These are phyloP conservation scores for Cyrtonyx montezumae DNA, from an alignment of 2,113 vertebrate species.

Conservation along the genomic window DNA sequence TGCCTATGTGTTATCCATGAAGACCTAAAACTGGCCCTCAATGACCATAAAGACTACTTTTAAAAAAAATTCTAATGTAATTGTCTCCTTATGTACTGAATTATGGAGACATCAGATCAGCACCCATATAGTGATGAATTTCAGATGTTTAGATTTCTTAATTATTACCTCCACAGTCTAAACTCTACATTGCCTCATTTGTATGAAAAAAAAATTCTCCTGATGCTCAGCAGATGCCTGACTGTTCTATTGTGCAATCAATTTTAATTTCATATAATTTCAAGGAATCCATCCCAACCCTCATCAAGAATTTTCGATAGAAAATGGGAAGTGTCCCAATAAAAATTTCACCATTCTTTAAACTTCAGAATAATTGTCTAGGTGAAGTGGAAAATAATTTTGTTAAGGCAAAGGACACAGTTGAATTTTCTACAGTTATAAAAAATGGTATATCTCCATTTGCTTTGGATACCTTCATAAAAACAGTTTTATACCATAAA, in stretches of 20 bases:
- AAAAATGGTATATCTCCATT: background rate
- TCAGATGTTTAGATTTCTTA: conserved; percentile 60
- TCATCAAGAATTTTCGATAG: background rate
- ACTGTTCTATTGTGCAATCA: conserved; percentile 52
- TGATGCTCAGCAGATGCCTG: conserved; percentile 29
- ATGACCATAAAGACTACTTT: background rate
- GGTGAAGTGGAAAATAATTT: background rate
- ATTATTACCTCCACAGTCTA: conserved; percentile 24
- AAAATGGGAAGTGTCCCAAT: background rate
- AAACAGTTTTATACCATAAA: background rate
- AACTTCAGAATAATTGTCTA: background rate
- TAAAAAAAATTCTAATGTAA: conserved; percentile 43
- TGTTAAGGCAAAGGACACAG: background rate
- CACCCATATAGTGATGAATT: conserved; percentile 36
- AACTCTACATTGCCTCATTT: conserved; percentile 37
- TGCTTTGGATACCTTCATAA: background rate
- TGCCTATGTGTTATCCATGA: conserved; percentile 27
- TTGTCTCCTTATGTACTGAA: conserved; percentile 30
- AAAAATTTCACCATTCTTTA: background rate
- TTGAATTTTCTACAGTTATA: background rate
- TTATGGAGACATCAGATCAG: conserved; percentile 43
- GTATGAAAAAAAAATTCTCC: conserved; percentile 41
- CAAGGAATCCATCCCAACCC: background rate
- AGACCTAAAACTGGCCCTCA: conserved; percentile 24
- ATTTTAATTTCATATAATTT: conserved; percentile 1